Percentiles rank a stretch among this genome's conserved stretches.
Evolutionary conservation across 2,797 vertebrate genomes (phyloP).

Genomic region (Fistularia commersonii): DNA sequence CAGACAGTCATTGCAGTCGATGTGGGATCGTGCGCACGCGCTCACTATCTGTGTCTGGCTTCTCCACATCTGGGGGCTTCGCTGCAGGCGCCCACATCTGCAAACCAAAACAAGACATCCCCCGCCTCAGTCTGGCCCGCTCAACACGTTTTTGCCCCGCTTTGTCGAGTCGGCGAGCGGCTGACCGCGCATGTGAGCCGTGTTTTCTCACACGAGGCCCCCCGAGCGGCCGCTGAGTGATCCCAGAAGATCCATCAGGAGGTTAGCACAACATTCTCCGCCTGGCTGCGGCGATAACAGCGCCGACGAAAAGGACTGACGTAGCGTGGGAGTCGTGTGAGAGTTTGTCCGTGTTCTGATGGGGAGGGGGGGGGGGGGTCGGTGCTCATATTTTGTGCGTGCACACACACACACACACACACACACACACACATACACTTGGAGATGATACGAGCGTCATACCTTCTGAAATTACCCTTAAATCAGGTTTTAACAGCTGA

Average conservation of each 20-base stretch:
- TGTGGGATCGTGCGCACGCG: slow-evolving; percentile 17
- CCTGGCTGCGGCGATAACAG: slow-evolving; percentile 13
- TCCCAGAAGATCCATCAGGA: slow-evolving; percentile 26
- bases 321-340: slow-evolving; percentile 2
- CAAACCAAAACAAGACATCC: slow-evolving; percentile 67
- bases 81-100: slow-evolving; percentile 66
- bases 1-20: slow-evolving; percentile 34
- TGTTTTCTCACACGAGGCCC: slow-evolving; percentile 41
- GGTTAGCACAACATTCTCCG: slow-evolving; percentile 24
- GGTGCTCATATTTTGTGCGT: not conserved
- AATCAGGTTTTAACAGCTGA: too few relatives aligned
- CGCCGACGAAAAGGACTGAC: slow-evolving; percentile 2
- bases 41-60: slow-evolving; percentile 32
- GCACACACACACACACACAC: too few relatives aligned
- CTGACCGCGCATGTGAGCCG: slow-evolving; percentile 47
- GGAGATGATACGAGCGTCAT: too few relatives aligned
- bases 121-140: slow-evolving; percentile 16
- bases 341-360: slow-evolving; percentile 1
- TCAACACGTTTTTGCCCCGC: slow-evolving; percentile 29
- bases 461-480: too few relatives aligned
- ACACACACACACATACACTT: too few relatives aligned
- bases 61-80: slow-evolving; percentile 55
- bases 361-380: too few relatives aligned
- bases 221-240: slow-evolving; percentile 18
- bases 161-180: slow-evolving; percentile 27